phyloP scores from a whole-genome alignment of 2,888 invertebrate genomes.

The Tenthredo livida region DNA sequence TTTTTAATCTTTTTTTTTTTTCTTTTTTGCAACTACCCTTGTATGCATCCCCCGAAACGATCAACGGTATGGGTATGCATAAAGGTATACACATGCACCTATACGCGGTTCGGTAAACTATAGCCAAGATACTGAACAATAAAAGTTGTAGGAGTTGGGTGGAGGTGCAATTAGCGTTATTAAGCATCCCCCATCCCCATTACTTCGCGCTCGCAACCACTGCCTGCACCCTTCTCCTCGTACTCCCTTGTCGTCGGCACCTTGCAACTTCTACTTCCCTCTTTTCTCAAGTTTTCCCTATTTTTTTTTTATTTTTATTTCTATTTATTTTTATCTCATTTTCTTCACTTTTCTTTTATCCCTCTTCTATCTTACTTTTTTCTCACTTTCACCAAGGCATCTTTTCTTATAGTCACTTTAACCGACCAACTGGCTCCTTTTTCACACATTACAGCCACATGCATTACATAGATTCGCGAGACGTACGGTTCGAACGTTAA shows the following conservation, averaged over 20 bases:
- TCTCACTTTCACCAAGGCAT: not conserved
- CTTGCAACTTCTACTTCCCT: slow-evolving; percentile 5
- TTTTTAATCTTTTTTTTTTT: not conserved
- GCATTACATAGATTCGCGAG: too few species aligned
- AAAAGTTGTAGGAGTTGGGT: slow-evolving; percentile 55
- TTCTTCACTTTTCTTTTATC: not conserved
- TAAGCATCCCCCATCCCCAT: slow-evolving; percentile 57
- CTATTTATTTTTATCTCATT: not conserved
- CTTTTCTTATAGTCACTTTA: not conserved
- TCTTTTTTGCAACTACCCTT: not conserved
- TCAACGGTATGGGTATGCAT: not conserved
- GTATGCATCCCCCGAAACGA: not conserved
- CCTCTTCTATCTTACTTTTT: not conserved
- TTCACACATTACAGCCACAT: not conserved
- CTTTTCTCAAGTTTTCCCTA: not conserved
- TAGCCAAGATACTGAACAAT: slow-evolving; percentile 57
- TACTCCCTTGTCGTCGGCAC: not conserved
- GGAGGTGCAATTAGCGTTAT: slow-evolving; percentile 65
- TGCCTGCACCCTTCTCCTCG: not conserved
- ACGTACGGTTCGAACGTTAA: too few species aligned
- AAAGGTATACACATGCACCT: too few species aligned
- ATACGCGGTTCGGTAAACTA: not conserved
- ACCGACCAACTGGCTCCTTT: not conserved
- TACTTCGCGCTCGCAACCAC: not conserved
- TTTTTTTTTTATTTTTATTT: not conserved